Base-by-base conservation (phyloP, 2,113 vertebrate species). In the Turdus rufiventris region DNA sequence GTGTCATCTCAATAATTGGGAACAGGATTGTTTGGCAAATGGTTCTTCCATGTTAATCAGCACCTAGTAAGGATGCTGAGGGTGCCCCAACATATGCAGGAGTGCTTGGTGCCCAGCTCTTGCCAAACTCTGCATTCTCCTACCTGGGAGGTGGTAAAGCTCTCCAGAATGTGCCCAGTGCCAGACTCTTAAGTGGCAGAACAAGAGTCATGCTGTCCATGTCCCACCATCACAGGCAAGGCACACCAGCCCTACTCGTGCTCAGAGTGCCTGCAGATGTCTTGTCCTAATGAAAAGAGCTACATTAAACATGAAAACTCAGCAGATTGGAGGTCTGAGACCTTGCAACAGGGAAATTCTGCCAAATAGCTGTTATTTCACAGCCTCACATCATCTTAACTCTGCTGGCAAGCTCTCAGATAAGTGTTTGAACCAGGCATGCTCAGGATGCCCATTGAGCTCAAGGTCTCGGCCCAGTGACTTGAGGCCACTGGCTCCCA, bases 161-260 rank as follows among this genome's bases (percentile, higher is more conserved):
- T 20, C 8, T 63, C 33, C 65, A 36, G 54, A 33, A 38, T 58
- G 38, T 75, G 71, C 23, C 31, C 12, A 2, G 3, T 53, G 47
- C 36, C 25, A 28, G 75, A 18, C 36, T 82, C 7, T 33, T 43
- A 66, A 62, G 28, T 33, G 34, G 9, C 40, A 76, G 25, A 75
- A 18, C 1, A 0, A 25, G 70, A 75, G 50, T 38, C 25, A 28
- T 0, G 0, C 21, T 56, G 56, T 62, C 42, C 42, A 48, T 36
- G 21, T 34, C 71, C 33, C 31, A 15, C 21, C 1, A 1, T 21
- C 2, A 1, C n/a, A 48, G 38, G 9, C 33, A 36, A 14, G 47
- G 61, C 56, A 43, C 51, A 66, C n/a, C 36, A 53, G 36, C 57
- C 14, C 20, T 2, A 0, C 3, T 1, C 12, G 56, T 43, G 12